Conservation (phyloP, 2,888 invertebrate species). For the Dascillus cervinus region DNA sequence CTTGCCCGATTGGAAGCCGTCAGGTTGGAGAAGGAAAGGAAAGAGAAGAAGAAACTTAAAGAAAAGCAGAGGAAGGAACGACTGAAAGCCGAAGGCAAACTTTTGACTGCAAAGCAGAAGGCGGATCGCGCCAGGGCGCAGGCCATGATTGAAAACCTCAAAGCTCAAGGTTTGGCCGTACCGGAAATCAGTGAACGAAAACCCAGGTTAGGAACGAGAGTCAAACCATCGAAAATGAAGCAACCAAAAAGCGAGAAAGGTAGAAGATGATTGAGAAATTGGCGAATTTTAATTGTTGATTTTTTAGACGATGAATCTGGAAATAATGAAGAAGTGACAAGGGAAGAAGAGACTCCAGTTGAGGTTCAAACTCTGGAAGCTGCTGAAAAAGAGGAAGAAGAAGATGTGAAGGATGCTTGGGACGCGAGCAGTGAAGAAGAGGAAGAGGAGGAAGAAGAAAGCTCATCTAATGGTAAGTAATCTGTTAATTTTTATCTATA, state of each 20-base stretch:
- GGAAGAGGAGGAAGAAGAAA: conserved; percentile 45
- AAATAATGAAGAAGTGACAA: conserved; percentile 21
- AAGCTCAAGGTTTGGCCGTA: conserved; percentile 79
- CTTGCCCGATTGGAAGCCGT: conserved; percentile 64
- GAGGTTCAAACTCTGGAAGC: conserved; percentile 31
- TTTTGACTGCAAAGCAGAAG: conserved; percentile 89
- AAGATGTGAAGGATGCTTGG: conserved; percentile 76
- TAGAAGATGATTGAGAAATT: conserved; percentile 19
- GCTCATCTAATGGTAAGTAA: conserved; percentile 11
- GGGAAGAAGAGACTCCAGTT: conserved; percentile 25
- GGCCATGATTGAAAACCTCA: conserved; percentile 79
- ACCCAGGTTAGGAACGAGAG: conserved; percentile 63
- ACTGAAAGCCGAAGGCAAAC: conserved; percentile 93
- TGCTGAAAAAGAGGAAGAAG: conserved; percentile 35
- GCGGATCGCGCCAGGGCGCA: conserved; percentile 83
- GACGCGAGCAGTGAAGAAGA: conserved; percentile 66
- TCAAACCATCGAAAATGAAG: conserved; percentile 60
- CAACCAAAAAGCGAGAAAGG: conserved; percentile 50
- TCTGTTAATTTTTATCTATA: background rate
- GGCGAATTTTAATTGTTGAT: too few species aligned
- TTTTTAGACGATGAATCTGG: conserved; percentile 12
- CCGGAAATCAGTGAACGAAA: conserved; percentile 61
- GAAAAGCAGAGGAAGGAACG: conserved; percentile 89
- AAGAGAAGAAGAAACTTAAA: conserved; percentile 81
- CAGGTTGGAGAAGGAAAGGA: conserved; percentile 77